Evolutionary conservation across 2,113 vertebrate genomes (phyloP), one percentile per base, ranked within the genome.

Genomic region (Ptychochromis oligacanthus): DNA sequence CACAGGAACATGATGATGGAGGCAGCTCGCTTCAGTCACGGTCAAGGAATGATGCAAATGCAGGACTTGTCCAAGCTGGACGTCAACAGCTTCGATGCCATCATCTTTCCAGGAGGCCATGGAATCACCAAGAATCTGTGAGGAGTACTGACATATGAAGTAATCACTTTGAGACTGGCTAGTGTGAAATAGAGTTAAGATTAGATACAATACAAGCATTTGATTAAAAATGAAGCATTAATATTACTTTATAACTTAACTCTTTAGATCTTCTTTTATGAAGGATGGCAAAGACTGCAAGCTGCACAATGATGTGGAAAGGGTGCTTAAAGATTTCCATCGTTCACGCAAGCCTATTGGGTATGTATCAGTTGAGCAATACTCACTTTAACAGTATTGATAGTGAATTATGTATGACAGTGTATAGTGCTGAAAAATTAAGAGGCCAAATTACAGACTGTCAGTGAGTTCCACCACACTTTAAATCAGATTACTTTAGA

Each of bases 221-320:
- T 7, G 7, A 38, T 15, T 10, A 15, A 61, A 70, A 57, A 62
- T 13, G 28, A 4, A 62, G 18, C n/a, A 57, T 26, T 84, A 18
- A 86, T 10, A 15, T 4, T 31, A 14, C 3, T 31, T 3, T 36
- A 0, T 28, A 6, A 70, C 28, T 80, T 7, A 20, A n/a, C 62
- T 85, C 67, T 85, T 57, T 22, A 95, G 93, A 75, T 96, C 94
- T 56, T 89, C 93, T 56, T 95, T 95, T 65, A 77, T 85, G 90
- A 95, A 95, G 78, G 94, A 96, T 18, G 94, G 94, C 17, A 95
- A 95, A 85, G 95, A 95, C 86, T 95, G 93, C 84, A 96, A 95
- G 87, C 91, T 95, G 60, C 91, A 96, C 1, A 82, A n/a, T 17
- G 93, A 95, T 2, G 94, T 95, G 83, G 93, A 95, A 56, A 88